Conservation (phyloP, 2,797 vertebrate species). For the Cichlasoma orientale region DNA sequence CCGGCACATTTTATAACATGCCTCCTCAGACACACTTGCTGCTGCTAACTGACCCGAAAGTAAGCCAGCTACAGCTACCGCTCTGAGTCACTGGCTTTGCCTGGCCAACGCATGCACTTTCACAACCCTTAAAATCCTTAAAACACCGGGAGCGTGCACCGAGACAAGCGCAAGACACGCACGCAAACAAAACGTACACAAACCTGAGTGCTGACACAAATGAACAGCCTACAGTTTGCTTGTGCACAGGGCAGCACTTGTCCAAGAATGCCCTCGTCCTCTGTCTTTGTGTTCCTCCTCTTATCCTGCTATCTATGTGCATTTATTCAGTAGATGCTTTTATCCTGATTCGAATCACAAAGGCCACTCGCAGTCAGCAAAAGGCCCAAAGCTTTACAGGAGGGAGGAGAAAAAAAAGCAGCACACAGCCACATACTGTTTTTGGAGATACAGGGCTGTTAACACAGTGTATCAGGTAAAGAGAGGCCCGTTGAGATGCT, state of each 20-base stretch:
- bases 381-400: conserved; percentile 41
- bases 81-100: conserved; percentile 75
- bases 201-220: conserved; percentile 55
- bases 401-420: background rate
- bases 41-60: conserved; percentile 82
- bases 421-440: conserved; percentile 42
- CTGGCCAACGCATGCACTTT: conserved; percentile 64
- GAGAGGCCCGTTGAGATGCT: conserved; percentile 42
- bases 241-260: conserved; percentile 39
- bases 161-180: conserved; percentile 19
- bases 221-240: conserved; percentile 24
- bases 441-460: conserved; percentile 43
- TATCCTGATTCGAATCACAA: conserved; percentile 57
- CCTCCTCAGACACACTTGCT: conserved; percentile 73
- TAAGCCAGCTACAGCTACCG: conserved; percentile 74
- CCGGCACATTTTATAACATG: conserved; percentile 67
- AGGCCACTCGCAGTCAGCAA: conserved; percentile 54
- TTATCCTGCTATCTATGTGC: conserved; percentile 41
- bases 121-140: conserved; percentile 61
- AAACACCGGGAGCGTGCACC: conserved; percentile 35
- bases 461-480: conserved; percentile 52
- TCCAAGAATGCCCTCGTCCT: conserved; percentile 24
- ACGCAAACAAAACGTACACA: conserved; percentile 52
- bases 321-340: conserved; percentile 63
- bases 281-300: conserved; percentile 28